Evolutionary conservation across 2,797 vertebrate species (phyloP).

Genomic region (Orestias chungarensis): DNA sequence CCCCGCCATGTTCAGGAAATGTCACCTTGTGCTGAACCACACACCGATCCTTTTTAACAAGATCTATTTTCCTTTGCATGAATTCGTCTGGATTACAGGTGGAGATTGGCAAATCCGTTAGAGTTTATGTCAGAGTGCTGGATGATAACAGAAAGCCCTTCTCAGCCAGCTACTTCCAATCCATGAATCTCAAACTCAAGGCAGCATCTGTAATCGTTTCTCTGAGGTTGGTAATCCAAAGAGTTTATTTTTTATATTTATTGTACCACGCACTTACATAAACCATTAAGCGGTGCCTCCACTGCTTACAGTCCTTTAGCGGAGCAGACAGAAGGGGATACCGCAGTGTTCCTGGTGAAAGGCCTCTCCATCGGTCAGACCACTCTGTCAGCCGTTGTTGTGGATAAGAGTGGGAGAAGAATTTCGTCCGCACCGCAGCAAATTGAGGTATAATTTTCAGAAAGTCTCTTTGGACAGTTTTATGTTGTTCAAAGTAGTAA

Average conservation of each 20-base stretch:
- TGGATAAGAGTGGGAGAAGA: conserved; percentile 82
- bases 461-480: conserved; percentile 1
- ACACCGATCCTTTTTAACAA: conserved; percentile 21
- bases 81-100: conserved; percentile 81
- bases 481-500: not conserved
- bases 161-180: conserved; percentile 85
- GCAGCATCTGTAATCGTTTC: conserved; percentile 88
- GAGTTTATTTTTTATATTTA: not conserved
- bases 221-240: conserved; percentile 84
- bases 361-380: conserved; percentile 90
- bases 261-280: no score
- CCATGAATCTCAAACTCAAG: conserved; percentile 91
- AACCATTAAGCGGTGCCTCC: not conserved
- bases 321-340: conserved; percentile 85
- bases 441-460: conserved; percentile 84
- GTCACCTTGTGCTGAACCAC: conserved; percentile 25
- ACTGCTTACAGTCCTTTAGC: conserved; percentile 77
- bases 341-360: conserved; percentile 85
- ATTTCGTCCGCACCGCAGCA: conserved; percentile 87
- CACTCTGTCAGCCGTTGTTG: conserved; percentile 84
- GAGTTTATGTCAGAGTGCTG: conserved; percentile 90
- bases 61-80: conserved; percentile 21
- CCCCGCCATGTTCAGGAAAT: conserved; percentile 1
- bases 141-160: conserved; percentile 91
- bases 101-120: conserved; percentile 93